Percentiles rank a stretch among this genome's conserved stretches.
phyloP scores from a whole-genome alignment of 2,113 vertebrate species.

The Nibea coibor region DNA sequence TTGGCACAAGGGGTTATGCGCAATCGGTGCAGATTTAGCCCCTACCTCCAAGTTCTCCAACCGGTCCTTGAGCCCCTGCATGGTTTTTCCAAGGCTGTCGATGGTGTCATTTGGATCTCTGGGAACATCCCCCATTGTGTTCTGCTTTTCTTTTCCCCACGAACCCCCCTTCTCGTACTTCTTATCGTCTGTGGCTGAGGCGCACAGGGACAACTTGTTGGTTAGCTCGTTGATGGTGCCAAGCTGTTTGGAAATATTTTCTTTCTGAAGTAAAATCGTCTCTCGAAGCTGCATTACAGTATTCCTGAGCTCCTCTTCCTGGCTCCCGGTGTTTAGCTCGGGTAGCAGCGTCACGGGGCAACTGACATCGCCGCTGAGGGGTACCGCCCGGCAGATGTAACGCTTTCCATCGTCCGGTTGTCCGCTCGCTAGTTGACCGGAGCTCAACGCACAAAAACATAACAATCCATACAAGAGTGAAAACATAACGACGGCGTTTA shows the following conservation, averaged over 20 bases:
- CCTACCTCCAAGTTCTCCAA: slow-evolving; percentile 93
- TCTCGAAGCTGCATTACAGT: slow-evolving; percentile 94
- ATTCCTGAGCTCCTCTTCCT: slow-evolving; percentile 92
- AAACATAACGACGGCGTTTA: slow-evolving; percentile 74
- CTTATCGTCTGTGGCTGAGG: slow-evolving; percentile 80
- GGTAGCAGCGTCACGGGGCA: slow-evolving; percentile 88
- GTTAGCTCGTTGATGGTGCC: slow-evolving; percentile 95
- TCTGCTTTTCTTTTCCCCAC: slow-evolving; percentile 86
- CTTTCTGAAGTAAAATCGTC: slow-evolving; percentile 94
- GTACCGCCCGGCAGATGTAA: slow-evolving; percentile 92
- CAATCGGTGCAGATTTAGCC: slow-evolving; percentile 12
- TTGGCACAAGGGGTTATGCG: slow-evolving; percentile 18
- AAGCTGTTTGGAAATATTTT: slow-evolving; percentile 91
- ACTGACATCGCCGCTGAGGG: slow-evolving; percentile 83
- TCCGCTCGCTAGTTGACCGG: slow-evolving; percentile 52
- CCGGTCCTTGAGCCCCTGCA: slow-evolving; percentile 94
- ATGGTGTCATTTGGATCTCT: slow-evolving; percentile 91
- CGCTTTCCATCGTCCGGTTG: slow-evolving; percentile 86
- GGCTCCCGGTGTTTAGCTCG: slow-evolving; percentile 81
- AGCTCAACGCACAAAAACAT: slow-evolving; percentile 76
- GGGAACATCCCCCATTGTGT: slow-evolving; percentile 97
- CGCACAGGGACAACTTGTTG: slow-evolving; percentile 92
- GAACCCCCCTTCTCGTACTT: slow-evolving; percentile 75
- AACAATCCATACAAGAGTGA: slow-evolving; percentile 74
- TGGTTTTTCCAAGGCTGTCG: slow-evolving; percentile 93